Evolutionary conservation across 2,888 invertebrate species (phyloP).

Genomic region (Cantharis flavilabris): DNA sequence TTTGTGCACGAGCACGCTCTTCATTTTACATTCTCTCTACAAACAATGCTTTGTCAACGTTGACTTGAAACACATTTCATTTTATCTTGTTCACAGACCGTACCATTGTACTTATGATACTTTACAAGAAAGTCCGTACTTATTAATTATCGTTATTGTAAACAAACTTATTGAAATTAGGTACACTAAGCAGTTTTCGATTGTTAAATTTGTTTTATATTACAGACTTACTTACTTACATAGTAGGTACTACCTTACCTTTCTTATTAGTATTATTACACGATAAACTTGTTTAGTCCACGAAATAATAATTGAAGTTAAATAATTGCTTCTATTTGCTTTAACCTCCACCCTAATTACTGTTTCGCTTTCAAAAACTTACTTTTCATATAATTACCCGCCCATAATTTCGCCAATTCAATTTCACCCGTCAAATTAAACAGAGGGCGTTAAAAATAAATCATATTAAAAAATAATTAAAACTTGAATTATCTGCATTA

Average conservation of each 20-base stretch:
- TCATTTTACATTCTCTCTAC: slow-evolving; percentile 47
- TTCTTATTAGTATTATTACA: neutral
- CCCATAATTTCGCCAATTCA: neutral
- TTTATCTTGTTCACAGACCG: slow-evolving; percentile 33
- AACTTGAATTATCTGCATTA: neutral
- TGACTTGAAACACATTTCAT: slow-evolving; percentile 46
- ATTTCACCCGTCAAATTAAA: neutral
- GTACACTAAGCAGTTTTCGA: neutral
- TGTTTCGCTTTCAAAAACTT: neutral
- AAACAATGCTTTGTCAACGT: slow-evolving; percentile 48
- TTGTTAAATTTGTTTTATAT: neutral
- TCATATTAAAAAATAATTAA: neutral
- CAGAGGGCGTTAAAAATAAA: neutral
- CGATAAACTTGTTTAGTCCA: neutral
- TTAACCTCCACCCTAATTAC: neutral
- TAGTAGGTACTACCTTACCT: neutral
- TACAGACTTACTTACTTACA: neutral
- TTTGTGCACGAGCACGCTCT: slow-evolving; percentile 47
- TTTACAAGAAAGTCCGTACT: slow-evolving; percentile 3
- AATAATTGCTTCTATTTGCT: neutral
- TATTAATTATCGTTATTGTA: slow-evolving; percentile 1
- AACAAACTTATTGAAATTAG: slow-evolving; percentile 3
- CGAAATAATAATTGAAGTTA: neutral
- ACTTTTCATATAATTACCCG: neutral
- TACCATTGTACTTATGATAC: slow-evolving; percentile 7